Evolutionary conservation across 2,113 vertebrate species (phyloP).

Genomic region (Phrynocephalus versicolor): DNA sequence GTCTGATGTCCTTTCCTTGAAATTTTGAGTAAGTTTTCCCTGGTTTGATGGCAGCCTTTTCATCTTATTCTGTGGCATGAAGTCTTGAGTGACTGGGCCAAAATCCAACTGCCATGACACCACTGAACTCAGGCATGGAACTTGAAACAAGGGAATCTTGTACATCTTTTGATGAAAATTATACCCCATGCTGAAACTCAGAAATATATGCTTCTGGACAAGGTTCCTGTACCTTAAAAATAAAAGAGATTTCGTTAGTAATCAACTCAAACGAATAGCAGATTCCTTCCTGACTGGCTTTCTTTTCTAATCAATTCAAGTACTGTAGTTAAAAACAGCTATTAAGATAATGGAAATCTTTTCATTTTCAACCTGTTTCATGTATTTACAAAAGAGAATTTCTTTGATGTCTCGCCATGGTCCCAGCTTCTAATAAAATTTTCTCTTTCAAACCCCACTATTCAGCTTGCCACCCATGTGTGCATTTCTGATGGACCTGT

Average conservation of each 20-base stretch:
- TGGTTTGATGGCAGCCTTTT: background rate
- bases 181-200: background rate
- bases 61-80: background rate
- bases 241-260: background rate
- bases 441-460: slow-evolving; percentile 12
- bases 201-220: background rate
- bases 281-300: background rate
- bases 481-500: slow-evolving; percentile 35
- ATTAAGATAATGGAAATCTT: background rate
- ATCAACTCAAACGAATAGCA: background rate
- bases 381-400: no score
- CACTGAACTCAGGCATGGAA: background rate
- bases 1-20: no score
- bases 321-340: background rate
- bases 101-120: background rate
- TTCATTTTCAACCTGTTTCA: background rate
- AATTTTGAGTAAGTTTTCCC: background rate
- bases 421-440: background rate
- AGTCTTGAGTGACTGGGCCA: background rate
- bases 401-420: background rate
- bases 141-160: background rate
- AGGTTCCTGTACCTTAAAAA: background rate
- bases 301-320: background rate
- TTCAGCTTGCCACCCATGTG: background rate
- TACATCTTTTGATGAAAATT: background rate